Conservation (phyloP, 2,888 invertebrate species). For the Calameuta idolon region DNA sequence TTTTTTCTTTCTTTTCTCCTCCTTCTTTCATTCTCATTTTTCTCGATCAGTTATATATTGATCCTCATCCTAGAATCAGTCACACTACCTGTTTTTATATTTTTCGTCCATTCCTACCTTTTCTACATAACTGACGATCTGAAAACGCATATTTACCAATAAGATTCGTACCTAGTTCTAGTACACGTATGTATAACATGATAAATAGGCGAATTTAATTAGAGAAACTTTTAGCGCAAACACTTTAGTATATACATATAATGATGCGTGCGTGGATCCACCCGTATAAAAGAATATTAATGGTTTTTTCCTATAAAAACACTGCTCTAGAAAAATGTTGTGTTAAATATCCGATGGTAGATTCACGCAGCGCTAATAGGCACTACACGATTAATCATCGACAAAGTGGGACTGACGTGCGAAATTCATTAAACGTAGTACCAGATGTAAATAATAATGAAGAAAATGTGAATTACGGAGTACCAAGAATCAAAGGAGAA, state of each 20-base stretch:
- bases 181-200: not conserved
- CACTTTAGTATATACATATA: not conserved
- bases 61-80: not conserved
- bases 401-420: slow-evolving; percentile 17
- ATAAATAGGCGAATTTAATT: not conserved
- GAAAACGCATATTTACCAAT: not conserved
- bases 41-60: not conserved
- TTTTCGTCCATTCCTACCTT: not conserved
- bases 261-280: not conserved
- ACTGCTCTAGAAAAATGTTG: not conserved
- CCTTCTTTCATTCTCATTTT: not conserved
- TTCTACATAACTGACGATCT: not conserved
- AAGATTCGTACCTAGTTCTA: not conserved
- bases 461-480: not conserved
- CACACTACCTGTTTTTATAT: not conserved
- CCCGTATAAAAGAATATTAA: not conserved
- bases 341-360: not conserved
- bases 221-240: not conserved
- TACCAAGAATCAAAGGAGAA: not conserved
- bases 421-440: slow-evolving; percentile 19
- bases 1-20: not conserved
- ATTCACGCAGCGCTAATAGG: not conserved
- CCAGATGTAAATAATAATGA: slow-evolving; percentile 15
- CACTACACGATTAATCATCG: not conserved
- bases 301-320: not conserved